Evolutionary conservation across 2,113 vertebrate species (phyloP).

Genomic region (Romanogobio albipinnatus): DNA sequence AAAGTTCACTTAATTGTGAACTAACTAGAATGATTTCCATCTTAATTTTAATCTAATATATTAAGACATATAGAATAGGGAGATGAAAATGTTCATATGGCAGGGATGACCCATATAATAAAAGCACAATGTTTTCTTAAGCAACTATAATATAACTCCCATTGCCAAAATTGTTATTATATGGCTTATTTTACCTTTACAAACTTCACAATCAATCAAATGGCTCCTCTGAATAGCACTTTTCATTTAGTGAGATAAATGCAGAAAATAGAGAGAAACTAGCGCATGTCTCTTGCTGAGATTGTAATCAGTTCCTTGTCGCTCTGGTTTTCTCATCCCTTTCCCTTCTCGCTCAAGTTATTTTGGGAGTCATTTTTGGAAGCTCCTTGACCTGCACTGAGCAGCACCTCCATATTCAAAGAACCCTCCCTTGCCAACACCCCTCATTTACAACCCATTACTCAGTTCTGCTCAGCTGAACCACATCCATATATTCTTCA

Average conservation of each 20-base stretch:
- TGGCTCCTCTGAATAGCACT: background rate
- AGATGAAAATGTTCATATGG: background rate
- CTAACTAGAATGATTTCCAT: too few species aligned
- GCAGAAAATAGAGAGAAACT: constrained; percentile 28
- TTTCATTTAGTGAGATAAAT: background rate
- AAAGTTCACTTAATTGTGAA: too few species aligned
- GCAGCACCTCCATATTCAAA: constrained; percentile 76
- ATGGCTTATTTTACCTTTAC: background rate
- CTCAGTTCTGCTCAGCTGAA: constrained; percentile 90
- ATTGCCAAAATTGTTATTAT: background rate
- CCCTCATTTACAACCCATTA: constrained; percentile 93
- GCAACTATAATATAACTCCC: background rate
- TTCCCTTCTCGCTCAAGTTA: constrained; percentile 18
- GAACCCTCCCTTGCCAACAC: constrained; percentile 62
- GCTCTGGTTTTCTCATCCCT: constrained; percentile 9
- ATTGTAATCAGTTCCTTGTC: background rate
- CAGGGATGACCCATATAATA: background rate
- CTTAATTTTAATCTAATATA: background rate
- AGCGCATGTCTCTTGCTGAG: constrained; percentile 3
- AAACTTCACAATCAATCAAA: background rate
- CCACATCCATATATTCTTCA: constrained; percentile 96
- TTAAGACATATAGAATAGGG: background rate
- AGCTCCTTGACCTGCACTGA: constrained; percentile 84
- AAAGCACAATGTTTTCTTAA: background rate
- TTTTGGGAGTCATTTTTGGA: constrained; percentile 74